These are phyloP conservation scores for Thamnophis elegans DNA, from an alignment of 2,797 vertebrate species.

Conservation along the genomic window DNA sequence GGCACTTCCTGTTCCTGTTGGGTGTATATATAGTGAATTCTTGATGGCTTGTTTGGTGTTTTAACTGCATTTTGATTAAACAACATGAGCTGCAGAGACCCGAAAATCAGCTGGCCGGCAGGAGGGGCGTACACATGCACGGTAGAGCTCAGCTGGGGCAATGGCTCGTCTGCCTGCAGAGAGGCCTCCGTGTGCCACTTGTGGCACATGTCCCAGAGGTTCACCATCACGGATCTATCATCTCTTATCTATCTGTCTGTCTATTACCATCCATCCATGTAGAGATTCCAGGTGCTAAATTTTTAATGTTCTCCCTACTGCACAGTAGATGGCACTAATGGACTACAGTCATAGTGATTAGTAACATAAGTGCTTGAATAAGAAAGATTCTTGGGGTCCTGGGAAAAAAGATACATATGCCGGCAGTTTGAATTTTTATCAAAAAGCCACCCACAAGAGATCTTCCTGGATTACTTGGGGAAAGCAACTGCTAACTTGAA, in stretches of 20 bases:
- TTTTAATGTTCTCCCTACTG: conserved; percentile 29
- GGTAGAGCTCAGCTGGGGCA: too few species aligned
- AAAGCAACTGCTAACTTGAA: conserved; percentile 2
- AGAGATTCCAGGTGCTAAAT: not conserved
- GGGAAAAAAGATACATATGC: not conserved
- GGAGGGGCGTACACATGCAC: too few species aligned
- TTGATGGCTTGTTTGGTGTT: too few species aligned
- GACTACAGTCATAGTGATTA: conserved; percentile 34
- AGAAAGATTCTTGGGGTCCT: not conserved
- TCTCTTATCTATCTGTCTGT: not conserved
- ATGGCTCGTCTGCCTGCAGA: too few species aligned
- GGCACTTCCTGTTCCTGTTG: too few species aligned
- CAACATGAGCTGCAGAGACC: too few species aligned
- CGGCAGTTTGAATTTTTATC: conserved; percentile 42
- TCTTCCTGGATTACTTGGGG: conserved; percentile 32
- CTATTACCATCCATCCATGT: not conserved
- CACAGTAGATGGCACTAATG: conserved; percentile 64
- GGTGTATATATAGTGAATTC: too few species aligned
- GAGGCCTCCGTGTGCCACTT: too few species aligned
- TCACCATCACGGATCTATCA: too few species aligned
- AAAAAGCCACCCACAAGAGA: conserved; percentile 47
- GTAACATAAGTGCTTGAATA: not conserved
- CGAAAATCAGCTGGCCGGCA: too few species aligned
- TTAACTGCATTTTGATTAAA: too few species aligned
- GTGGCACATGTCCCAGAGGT: too few species aligned